phyloP scores from a whole-genome alignment of 2,113 vertebrate species.

The Xyrauchen texanus region DNA sequence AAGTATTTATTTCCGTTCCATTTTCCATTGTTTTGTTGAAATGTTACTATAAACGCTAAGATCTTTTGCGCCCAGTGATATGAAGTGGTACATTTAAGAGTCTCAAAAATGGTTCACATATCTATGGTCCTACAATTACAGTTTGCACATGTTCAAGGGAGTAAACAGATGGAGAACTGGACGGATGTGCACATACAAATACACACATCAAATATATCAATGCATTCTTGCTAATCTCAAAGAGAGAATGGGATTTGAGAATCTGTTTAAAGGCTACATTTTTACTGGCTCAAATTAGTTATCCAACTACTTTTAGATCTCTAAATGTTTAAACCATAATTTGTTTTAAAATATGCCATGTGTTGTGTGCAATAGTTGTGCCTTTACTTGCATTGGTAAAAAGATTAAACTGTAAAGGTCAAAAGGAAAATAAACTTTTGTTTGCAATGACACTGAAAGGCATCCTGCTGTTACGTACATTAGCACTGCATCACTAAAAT shows the following conservation, averaged over 20 bases:
- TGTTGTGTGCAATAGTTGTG: neutral
- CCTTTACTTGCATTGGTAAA: neutral
- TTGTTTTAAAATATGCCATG: no score
- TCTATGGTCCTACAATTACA: constrained; percentile 31
- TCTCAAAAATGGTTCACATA: constrained; percentile 62
- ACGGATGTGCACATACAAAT: constrained; percentile 34
- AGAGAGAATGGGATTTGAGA: neutral
- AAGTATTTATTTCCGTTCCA: constrained; percentile 57
- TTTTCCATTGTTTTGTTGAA: constrained; percentile 46
- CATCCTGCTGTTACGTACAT: neutral
- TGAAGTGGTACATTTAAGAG: constrained; percentile 71
- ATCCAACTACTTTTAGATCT: neutral
- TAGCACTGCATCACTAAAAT: constrained; percentile 20
- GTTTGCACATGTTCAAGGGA: constrained; percentile 14
- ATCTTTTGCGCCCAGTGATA: constrained; percentile 66
- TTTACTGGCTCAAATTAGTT: constrained; percentile 1
- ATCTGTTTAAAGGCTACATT: constrained; percentile 3
- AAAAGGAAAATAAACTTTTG: neutral
- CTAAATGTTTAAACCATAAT: neutral
- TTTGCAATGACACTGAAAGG: constrained; percentile 7
- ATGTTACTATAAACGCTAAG: constrained; percentile 54
- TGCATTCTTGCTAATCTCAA: constrained; percentile 53
- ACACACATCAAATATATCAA: constrained; percentile 17
- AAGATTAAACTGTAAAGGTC: neutral
- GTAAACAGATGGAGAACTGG: constrained; percentile 11